Evolutionary conservation across 2,113 vertebrate genomes (phyloP), one percentile per base, ranked within the genome.

Genomic region (Girardinichthys multiradiatus): DNA sequence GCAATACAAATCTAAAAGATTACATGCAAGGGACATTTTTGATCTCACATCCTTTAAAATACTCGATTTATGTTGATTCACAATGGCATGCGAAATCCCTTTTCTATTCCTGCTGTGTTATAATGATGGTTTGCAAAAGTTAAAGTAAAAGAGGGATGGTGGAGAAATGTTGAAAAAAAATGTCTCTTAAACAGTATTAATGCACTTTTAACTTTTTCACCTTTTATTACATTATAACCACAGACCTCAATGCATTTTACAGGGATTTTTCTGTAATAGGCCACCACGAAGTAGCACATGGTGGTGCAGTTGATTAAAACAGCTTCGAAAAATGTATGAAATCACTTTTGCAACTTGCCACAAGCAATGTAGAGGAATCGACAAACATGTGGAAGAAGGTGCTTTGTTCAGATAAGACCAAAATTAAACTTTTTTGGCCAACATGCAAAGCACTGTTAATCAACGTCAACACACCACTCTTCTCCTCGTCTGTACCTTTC

Each of bases 21-120:
- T 27, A 66, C 45, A 17, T 7, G 17, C 8, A 65, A 19, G 39
- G 30, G 31, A 57, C 11, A 42, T 64, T 62, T 54, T 64, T 54
- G 61, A 76, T 70, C 21, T 65, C 59, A 26, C 33, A 64, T n/a
- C 51, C 15, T 64, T 68, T 26, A 21, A 57, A 63, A 58, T 5
- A 24, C 15, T 33, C n/a, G 0, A 3, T 39, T 67, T 4, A n/a
- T 62, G 26, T 37, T 5, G 24, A 70, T 37, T 39, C 37, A 2
- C 21, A 33, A 26, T 63, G 6, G 30, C 19, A 51, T 0, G 28
- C n/a, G 70, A 10, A 60, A 59, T 62, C 14, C n/a, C 57, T 57
- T 24, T 26, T 35, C 31, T 15, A 35, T 57, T 57, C 5, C 48
- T 27, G 48, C 7, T 26, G 10, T 35, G 13, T 33, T 33, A 35